A percentile compares a stretch with the other conserved stretches of the same genome.
Conservation (phyloP, 2,888 invertebrate genomes). For the Caenorhabditis sp. region DNA sequence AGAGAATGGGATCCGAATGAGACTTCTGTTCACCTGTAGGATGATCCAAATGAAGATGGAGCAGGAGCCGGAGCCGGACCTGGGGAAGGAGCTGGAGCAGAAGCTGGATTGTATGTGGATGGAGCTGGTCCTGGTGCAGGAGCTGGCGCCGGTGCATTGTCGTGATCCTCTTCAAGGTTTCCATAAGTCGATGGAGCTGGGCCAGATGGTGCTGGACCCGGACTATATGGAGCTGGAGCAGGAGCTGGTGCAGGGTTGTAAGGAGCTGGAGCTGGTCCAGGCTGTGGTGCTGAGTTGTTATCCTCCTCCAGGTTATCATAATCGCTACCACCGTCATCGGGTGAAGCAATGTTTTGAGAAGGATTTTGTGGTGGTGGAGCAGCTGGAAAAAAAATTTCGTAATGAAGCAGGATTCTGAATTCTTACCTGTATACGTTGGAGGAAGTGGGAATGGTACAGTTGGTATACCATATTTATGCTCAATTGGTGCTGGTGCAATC, state of each 20-base stretch:
- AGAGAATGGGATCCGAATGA: neutral
- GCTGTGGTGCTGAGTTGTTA: neutral
- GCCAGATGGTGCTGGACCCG: neutral
- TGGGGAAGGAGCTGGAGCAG: neutral
- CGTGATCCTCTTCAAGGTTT: neutral
- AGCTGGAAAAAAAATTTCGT: neutral
- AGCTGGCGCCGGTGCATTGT: neutral
- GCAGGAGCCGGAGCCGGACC: constrained; percentile 7
- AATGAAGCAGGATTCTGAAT: neutral
- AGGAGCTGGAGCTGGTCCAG: neutral
- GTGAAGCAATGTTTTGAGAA: neutral
- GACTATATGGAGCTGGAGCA: neutral
- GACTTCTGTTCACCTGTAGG: too few relatives aligned
- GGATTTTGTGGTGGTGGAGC: neutral
- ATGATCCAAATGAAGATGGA: neutral
- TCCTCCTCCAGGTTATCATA: neutral
- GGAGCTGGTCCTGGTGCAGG: constrained; percentile 4
- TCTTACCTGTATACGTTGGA: neutral
- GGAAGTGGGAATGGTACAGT: constrained; percentile 15
- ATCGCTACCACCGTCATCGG: neutral
- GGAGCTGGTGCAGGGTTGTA: neutral
- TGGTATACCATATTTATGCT: constrained; percentile 29
- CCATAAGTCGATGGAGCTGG: neutral
- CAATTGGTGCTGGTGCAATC: constrained; percentile 18
- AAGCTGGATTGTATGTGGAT: too few relatives aligned